Evolutionary conservation across 2,888 invertebrate genomes (phyloP).

Genomic region (Nymphalis urticae): DNA sequence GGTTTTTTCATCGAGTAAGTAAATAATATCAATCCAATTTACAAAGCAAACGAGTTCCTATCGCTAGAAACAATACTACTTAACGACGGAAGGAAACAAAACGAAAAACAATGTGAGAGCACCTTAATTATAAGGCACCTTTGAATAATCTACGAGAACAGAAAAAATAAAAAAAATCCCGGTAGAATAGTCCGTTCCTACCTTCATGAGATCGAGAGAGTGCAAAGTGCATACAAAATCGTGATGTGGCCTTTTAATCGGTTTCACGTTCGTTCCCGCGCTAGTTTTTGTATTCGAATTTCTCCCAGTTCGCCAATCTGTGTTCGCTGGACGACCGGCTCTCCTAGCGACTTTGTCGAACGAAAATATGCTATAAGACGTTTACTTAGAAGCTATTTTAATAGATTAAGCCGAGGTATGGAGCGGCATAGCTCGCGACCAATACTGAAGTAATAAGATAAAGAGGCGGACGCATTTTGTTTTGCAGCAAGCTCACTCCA

Average conservation of each 20-base stretch:
- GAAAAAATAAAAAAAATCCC: constrained; percentile 56
- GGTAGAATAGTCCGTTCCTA: constrained; percentile 35
- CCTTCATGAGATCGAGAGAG: constrained; percentile 72
- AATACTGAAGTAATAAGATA: constrained; percentile 74
- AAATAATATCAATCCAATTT: constrained; percentile 27
- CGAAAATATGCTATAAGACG: constrained; percentile 58
- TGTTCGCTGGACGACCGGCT: constrained; percentile 59
- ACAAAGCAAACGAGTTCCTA: constrained; percentile 12
- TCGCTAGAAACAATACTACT: constrained; percentile 32
- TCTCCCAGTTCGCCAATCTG: constrained; percentile 72
- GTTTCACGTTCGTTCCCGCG: constrained; percentile 78
- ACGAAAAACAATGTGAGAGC: constrained; percentile 43
- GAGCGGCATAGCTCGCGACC: constrained; percentile 49
- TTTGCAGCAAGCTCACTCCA: constrained; percentile 75
- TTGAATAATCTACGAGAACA: constrained; percentile 69
- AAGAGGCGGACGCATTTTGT: constrained; percentile 77
- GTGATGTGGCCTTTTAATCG: constrained; percentile 81
- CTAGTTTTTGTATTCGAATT: constrained; percentile 79
- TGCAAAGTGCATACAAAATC: constrained; percentile 82
- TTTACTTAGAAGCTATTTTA: constrained; percentile 55
- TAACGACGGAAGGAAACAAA: constrained; percentile 37
- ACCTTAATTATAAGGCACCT: constrained; percentile 72
- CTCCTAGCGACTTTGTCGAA: constrained; percentile 42
- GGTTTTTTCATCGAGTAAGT: constrained; percentile 33
- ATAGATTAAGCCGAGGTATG: constrained; percentile 37